phyloP scores from a whole-genome alignment of 2,113 vertebrate genomes.

The Nerophis lumbriciformis region DNA sequence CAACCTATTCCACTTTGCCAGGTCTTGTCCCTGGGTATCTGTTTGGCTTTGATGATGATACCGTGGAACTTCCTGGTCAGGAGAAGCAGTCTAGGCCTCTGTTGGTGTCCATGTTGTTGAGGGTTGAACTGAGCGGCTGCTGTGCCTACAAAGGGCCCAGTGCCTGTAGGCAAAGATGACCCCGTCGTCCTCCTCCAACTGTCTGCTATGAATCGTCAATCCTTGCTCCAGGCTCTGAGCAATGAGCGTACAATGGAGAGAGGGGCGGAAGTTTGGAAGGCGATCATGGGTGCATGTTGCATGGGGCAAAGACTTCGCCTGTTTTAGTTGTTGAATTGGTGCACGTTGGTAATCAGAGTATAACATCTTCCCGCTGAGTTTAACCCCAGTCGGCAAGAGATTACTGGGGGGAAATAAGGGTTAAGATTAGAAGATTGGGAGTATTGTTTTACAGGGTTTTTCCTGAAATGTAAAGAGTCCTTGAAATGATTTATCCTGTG shows the following conservation, averaged over 20 bases:
- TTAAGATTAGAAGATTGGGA: conserved; percentile 5
- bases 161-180: conserved; percentile 65
- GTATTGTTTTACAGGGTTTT: background rate
- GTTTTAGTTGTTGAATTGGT: conserved; percentile 57
- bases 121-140: conserved; percentile 34
- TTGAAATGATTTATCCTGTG: background rate
- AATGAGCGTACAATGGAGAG: conserved; percentile 42
- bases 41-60: conserved; percentile 34
- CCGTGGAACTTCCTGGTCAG: conserved; percentile 59
- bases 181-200: conserved; percentile 46
- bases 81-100: conserved; percentile 27
- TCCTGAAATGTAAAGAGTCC: background rate
- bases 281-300: conserved; percentile 19
- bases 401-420: conserved; percentile 49
- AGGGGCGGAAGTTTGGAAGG: conserved; percentile 7
- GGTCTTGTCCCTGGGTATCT: conserved; percentile 28
- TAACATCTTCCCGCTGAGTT: conserved; percentile 56
- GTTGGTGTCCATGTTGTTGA: conserved; percentile 37
- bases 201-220: conserved; percentile 49
- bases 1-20: conserved; percentile 28
- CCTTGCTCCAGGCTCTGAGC: conserved; percentile 62
- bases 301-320: conserved; percentile 58
- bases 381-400: conserved; percentile 60
- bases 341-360: conserved; percentile 33
- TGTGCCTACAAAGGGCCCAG: conserved; percentile 31